A percentile compares a stretch with the other conserved stretches of the same genome.
Conservation (phyloP, 2,797 vertebrate species). For the Percopsis omiscomaycus region DNA sequence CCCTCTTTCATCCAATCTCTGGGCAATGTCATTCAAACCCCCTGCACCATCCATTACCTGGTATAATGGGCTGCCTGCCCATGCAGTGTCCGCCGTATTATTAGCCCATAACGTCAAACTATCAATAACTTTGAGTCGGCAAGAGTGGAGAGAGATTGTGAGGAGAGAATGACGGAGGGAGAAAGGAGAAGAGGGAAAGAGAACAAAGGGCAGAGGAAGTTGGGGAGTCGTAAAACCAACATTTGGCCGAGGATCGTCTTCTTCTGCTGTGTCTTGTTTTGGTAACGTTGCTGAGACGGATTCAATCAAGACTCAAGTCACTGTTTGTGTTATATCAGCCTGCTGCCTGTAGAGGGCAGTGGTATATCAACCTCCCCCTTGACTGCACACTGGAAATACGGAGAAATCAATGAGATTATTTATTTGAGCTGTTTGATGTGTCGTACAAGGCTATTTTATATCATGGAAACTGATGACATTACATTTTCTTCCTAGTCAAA, state of each 20-base stretch:
- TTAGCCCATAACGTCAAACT: constrained; percentile 82
- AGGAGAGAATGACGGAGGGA: constrained; percentile 19
- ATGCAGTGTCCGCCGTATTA: constrained; percentile 81
- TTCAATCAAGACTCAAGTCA: background rate
- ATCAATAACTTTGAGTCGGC: constrained; percentile 80
- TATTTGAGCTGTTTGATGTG: constrained; percentile 41
- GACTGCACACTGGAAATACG: constrained; percentile 29
- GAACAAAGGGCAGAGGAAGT: constrained; percentile 58
- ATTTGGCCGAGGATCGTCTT: constrained; percentile 32
- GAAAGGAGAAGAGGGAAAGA: constrained; percentile 52
- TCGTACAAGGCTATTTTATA: constrained; percentile 41
- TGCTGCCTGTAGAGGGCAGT: constrained; percentile 70
- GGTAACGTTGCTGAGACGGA: constrained; percentile 11
- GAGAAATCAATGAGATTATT: constrained; percentile 49
- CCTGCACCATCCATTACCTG: constrained; percentile 78
- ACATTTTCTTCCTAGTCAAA: constrained; percentile 41
- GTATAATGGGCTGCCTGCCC: constrained; percentile 78
- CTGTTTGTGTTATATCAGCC: constrained; percentile 38
- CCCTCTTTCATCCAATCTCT: constrained; percentile 80
- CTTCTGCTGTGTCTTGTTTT: constrained; percentile 12
- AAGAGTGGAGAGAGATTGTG: constrained; percentile 15
- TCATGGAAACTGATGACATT: constrained; percentile 39
- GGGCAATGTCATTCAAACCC: constrained; percentile 82
- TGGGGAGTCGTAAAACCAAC: constrained; percentile 54
- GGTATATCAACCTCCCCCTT: constrained; percentile 43